Percentiles rank a stretch among this genome's conserved stretches.
phyloP scores from a whole-genome alignment of 1,140 invertebrate species.

The Solenopsis invicta region DNA sequence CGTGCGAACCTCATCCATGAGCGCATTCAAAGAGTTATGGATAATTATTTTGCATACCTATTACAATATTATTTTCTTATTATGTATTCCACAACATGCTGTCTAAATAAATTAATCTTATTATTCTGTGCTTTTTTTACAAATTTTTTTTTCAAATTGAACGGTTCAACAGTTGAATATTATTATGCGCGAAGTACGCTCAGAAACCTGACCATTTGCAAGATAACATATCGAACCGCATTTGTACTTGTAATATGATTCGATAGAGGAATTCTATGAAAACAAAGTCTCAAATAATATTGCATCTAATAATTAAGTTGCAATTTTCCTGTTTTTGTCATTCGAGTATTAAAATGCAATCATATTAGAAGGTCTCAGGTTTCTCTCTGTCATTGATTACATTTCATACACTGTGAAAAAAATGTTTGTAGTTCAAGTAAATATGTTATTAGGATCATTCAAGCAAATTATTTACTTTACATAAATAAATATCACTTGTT shows the following conservation, averaged over 20 bases:
- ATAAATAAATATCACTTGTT: too few species aligned
- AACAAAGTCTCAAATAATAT: background rate
- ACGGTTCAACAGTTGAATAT: background rate
- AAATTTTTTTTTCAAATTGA: background rate
- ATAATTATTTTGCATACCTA: too few species aligned
- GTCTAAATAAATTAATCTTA: background rate
- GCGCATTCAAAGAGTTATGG: too few species aligned
- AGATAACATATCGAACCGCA: background rate
- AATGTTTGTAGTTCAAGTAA: too few species aligned
- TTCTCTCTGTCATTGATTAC: background rate
- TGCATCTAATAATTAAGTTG: background rate
- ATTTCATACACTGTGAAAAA: too few species aligned
- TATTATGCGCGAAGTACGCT: background rate
- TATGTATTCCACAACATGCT: background rate
- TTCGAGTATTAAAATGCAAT: background rate
- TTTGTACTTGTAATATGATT: background rate
- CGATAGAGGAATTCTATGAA: background rate
- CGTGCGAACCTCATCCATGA: background rate
- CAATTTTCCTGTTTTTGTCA: background rate
- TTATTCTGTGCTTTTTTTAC: background rate
- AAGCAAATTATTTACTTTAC: too few species aligned
- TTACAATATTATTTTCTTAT: too few species aligned
- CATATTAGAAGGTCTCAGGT: background rate
- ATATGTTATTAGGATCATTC: too few species aligned
- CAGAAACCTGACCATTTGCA: background rate